Percentiles rank a stretch among this genome's conserved stretches.
These are phyloP conservation scores for Agrochola litura DNA, from an alignment of 2,888 invertebrate genomes.

Conservation along the genomic window DNA sequence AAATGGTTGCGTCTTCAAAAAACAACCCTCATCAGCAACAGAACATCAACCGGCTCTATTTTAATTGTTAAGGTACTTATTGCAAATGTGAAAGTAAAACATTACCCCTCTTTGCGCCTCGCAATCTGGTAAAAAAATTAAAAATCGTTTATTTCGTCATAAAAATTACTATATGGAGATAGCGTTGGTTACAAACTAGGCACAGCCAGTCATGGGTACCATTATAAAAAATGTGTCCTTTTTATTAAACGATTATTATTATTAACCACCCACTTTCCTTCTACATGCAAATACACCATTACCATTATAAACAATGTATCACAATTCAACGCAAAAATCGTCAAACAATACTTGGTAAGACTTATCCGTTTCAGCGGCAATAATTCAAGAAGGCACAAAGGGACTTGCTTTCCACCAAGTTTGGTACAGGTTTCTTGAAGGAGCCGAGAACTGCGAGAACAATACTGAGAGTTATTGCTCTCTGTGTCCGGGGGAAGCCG, in stretches of 20 bases:
- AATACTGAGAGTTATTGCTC: constrained; percentile 81
- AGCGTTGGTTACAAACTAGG: no score
- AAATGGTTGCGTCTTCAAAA: neutral
- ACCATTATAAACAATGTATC: constrained; percentile 60
- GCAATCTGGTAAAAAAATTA: no score
- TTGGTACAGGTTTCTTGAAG: constrained; percentile 76
- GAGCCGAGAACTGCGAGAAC: constrained; percentile 80
- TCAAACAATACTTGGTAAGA: constrained; percentile 77
- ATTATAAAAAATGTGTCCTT: no score
- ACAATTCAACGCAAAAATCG: constrained; percentile 73
- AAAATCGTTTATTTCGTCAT: no score
- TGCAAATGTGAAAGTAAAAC: no score
- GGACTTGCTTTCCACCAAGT: constrained; percentile 69
- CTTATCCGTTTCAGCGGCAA: constrained; percentile 77
- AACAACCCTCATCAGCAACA: neutral
- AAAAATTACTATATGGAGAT: no score
- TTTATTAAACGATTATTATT: neutral
- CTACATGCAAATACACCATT: constrained; percentile 44
- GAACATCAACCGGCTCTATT: neutral
- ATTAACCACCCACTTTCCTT: neutral
- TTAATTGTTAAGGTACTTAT: no score
- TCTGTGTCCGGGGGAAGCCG: constrained; percentile 77
- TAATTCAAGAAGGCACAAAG: constrained; percentile 80
- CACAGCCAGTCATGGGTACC: no score
- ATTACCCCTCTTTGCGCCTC: no score